Percentiles rank a stretch among this genome's conserved stretches.
phyloP scores from a whole-genome alignment of 2,888 invertebrate genomes.

The Prosopocoilus inquinatus region DNA sequence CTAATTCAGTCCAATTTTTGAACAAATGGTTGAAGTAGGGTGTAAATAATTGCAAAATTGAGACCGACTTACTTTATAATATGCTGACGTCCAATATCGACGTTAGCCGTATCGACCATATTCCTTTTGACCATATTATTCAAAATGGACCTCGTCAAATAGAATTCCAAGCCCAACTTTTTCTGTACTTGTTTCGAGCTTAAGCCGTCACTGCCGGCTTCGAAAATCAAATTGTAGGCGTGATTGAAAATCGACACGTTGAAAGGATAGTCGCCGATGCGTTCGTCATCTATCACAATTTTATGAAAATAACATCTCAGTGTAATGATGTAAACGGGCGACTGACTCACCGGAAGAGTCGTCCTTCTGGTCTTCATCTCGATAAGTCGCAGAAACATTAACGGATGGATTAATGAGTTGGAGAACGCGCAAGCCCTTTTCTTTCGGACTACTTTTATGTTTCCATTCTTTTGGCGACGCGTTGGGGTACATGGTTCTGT shows the following conservation, averaged over 20 bases:
- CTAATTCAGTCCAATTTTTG: too few relatives aligned
- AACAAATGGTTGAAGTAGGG: too few relatives aligned
- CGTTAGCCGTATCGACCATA: constrained; percentile 30
- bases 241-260: constrained; percentile 42
- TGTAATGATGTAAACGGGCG: background rate
- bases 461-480: constrained; percentile 56
- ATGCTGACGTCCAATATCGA: constrained; percentile 38
- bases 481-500: constrained; percentile 57
- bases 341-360: constrained; percentile 30
- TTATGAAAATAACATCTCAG: background rate
- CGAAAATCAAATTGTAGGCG: constrained; percentile 34
- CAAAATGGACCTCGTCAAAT: constrained; percentile 32
- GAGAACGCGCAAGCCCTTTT: constrained; percentile 54
- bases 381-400: constrained; percentile 54
- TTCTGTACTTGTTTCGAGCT: constrained; percentile 32
- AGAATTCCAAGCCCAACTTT: constrained; percentile 34
- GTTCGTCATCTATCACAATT: constrained; percentile 27
- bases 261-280: constrained; percentile 25
- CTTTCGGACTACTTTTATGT: constrained; percentile 49
- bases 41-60: background rate
- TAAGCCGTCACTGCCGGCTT: constrained; percentile 35
- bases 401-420: constrained; percentile 59
- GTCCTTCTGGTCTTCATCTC: constrained; percentile 35
- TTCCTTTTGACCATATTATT: constrained; percentile 32
- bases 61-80: constrained; percentile 34